Evolutionary conservation across 2,113 vertebrate genomes (phyloP).

Genomic region (Percina caprodes): DNA sequence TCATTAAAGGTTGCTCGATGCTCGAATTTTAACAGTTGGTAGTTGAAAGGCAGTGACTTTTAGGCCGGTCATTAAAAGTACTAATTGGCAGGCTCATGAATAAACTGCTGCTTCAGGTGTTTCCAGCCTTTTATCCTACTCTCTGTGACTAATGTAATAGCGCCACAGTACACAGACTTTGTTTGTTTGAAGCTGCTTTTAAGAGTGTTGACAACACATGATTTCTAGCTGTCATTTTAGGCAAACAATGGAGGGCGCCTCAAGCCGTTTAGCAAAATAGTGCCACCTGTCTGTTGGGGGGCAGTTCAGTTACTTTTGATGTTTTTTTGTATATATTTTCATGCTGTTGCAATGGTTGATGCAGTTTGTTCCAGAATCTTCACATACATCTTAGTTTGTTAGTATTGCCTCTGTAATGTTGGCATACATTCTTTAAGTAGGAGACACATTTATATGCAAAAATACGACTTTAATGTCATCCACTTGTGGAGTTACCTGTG

Average conservation of each 20-base stretch:
- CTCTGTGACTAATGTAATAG: not conserved
- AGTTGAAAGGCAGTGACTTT: conserved; percentile 10
- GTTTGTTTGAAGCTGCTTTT: not conserved
- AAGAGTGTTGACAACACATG: not conserved
- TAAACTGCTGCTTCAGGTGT: conserved; percentile 4
- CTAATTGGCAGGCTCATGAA: not conserved
- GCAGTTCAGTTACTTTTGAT: not conserved
- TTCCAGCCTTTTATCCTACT: not conserved
- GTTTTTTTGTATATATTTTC: not conserved
- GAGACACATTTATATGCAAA: conserved; percentile 1
- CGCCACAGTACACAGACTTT: not conserved
- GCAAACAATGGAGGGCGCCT: not conserved
- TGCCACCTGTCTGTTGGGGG: not conserved
- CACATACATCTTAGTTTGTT: not conserved
- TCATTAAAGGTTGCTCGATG: not conserved
- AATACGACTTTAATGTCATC: not conserved
- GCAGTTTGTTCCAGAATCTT: not conserved
- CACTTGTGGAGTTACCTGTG: not conserved
- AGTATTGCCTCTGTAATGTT: not conserved
- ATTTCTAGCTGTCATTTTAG: not conserved
- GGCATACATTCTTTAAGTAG: not conserved
- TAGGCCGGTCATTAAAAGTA: conserved; percentile 12
- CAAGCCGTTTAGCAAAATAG: not conserved
- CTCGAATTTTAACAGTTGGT: not conserved
- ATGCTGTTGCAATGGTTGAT: not conserved